These are phyloP conservation scores for Agrypnia vestita DNA, from an alignment of 1,140 invertebrate genomes.

Conservation along the genomic window DNA sequence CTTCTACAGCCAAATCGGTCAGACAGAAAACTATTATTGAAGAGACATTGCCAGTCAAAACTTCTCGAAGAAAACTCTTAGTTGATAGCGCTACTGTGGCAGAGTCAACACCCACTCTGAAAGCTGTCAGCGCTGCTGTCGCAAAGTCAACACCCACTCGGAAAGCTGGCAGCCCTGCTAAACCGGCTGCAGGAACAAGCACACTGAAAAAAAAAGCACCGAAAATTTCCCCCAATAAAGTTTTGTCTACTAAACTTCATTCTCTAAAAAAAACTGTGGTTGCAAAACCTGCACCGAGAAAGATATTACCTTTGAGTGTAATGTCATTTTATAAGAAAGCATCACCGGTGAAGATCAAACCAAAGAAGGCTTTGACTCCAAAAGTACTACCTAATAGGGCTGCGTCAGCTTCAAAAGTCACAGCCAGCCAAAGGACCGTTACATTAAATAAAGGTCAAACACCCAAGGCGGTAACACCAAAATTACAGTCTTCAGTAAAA, in stretches of 20 bases:
- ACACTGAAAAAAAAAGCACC: background rate
- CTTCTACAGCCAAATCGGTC: conserved; percentile 3
- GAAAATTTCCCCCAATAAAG: conserved; percentile 19
- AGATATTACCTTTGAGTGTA: conserved; percentile 22
- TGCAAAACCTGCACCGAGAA: conserved; percentile 11
- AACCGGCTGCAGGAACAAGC: background rate
- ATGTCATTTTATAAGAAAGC: conserved; percentile 32
- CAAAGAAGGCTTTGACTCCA: conserved; percentile 11
- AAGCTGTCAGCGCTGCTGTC: background rate
- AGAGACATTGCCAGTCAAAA: conserved; percentile 18
- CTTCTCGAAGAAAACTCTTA: conserved; percentile 33
- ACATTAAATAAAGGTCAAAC: background rate
- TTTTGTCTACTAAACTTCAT: background rate
- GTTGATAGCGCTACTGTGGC: conserved; percentile 1
- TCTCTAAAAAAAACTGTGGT: background rate
- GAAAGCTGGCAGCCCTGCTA: background rate
- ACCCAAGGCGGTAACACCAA: background rate
- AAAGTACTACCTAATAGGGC: conserved; percentile 1
- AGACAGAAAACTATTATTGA: conserved; percentile 17
- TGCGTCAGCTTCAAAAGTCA: conserved; percentile 5
- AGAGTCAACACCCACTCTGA: background rate
- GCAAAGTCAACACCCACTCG: background rate
- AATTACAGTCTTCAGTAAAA: background rate
- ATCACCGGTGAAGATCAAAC: conserved; percentile 6
- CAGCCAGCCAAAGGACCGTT: background rate